phyloP scores from a whole-genome alignment of 2,888 invertebrate genomes.

The Bellardia pandia region DNA sequence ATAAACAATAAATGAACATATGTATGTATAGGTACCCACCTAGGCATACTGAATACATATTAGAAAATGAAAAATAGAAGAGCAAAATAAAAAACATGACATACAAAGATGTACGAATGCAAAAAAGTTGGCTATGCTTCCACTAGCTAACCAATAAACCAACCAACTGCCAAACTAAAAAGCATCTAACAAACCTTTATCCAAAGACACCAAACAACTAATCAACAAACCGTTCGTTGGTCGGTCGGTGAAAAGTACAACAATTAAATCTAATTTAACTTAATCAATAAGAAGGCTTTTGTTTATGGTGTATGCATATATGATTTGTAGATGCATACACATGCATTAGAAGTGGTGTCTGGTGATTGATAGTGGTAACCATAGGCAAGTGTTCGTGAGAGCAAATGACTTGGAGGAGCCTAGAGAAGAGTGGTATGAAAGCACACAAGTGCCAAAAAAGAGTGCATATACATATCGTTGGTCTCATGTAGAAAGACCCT shows the following conservation, averaged over 20 bases:
- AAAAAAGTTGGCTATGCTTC: conserved; percentile 47
- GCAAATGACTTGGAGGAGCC: background rate
- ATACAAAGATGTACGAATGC: conserved; percentile 16
- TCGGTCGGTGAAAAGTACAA: background rate
- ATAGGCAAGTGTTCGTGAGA: conserved; percentile 14
- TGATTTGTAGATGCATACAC: background rate
- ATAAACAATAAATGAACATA: background rate
- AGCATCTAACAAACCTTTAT: background rate
- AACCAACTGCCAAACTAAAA: background rate
- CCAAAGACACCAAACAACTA: background rate
- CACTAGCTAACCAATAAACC: conserved; percentile 24
- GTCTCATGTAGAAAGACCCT: too few relatives aligned
- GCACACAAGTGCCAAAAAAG: conserved; percentile 24
- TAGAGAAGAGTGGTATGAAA: background rate
- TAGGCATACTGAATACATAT: too few relatives aligned
- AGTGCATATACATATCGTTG: too few relatives aligned
- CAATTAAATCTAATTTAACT: conserved; percentile 28
- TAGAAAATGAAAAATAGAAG: too few relatives aligned
- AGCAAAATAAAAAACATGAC: background rate
- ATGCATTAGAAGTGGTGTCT: background rate
- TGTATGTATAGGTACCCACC: too few relatives aligned
- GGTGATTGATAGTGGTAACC: conserved; percentile 24
- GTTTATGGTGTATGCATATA: background rate
- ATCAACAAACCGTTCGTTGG: too few relatives aligned
- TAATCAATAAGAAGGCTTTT: conserved; percentile 42